A percentile compares a stretch with the other conserved stretches of the same genome.
These are phyloP conservation scores for Onychomys torridus DNA, from an alignment of 2,797 vertebrate species.

Conservation along the genomic window DNA sequence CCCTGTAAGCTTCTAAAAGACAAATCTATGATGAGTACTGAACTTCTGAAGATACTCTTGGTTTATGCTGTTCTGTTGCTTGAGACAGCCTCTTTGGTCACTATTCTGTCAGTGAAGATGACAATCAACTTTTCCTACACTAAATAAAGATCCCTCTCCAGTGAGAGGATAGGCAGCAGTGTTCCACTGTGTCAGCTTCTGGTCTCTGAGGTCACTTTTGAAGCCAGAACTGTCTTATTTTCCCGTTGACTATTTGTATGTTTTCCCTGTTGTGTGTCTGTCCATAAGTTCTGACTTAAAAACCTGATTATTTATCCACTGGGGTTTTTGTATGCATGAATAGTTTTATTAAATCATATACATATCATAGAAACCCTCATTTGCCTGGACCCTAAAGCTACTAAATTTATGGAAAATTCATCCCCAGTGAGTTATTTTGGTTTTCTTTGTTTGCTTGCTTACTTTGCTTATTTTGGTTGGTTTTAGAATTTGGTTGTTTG, in stretches of 20 bases:
- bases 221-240: not conserved
- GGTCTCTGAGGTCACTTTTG: too few species aligned
- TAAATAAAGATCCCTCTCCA: not conserved
- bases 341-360: not conserved
- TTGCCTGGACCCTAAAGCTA: fast-evolving
- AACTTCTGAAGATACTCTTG: not conserved
- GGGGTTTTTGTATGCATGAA: not conserved
- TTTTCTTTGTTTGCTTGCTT: not conserved
- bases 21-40: fast-evolving
- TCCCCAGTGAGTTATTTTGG: not conserved
- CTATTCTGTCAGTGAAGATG: not conserved
- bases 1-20: not conserved
- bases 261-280: not conserved
- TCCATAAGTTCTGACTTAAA: not conserved
- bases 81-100: not conserved
- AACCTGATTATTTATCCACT: not conserved
- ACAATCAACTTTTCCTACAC: not conserved
- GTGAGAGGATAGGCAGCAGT: not conserved
- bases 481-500: not conserved
- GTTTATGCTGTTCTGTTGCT: not conserved
- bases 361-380: too few species aligned
- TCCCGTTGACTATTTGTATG: not conserved
- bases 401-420: not conserved
- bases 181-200: too few species aligned
- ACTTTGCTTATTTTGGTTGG: not conserved